Percentiles rank a stretch among this genome's conserved stretches.
Conservation (phyloP, 2,888 invertebrate species). For the Scaptodrosophila latifasciaeformis region DNA sequence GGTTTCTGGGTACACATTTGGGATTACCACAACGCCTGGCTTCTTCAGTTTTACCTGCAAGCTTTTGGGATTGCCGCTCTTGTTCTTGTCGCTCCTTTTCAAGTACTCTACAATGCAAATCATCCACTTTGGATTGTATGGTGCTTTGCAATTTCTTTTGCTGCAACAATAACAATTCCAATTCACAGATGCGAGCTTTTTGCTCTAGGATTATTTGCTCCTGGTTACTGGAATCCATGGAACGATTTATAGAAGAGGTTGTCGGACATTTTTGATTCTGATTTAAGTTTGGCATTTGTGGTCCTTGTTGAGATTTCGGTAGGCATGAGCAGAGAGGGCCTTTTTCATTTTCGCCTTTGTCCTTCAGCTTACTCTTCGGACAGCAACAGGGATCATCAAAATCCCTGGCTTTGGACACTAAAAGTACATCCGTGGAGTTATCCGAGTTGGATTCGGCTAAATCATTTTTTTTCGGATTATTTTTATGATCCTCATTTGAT, state of each 20-base stretch:
- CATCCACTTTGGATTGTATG: conserved; percentile 41
- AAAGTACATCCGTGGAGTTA: conserved; percentile 28
- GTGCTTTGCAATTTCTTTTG: conserved; percentile 34
- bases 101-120: conserved; percentile 21
- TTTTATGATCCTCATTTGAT: too few relatives aligned
- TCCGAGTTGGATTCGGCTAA: not conserved
- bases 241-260: too few relatives aligned
- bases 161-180: conserved; percentile 32
- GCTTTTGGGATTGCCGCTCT: too few relatives aligned
- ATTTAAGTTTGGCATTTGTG: too few relatives aligned
- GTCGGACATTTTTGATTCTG: too few relatives aligned
- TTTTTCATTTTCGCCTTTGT: not conserved
- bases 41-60: not conserved
- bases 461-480: not conserved
- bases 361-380: not conserved
- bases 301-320: not conserved
- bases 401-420: conserved; percentile 9
- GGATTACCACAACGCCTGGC: not conserved
- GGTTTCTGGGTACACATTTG: not conserved
- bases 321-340: not conserved
- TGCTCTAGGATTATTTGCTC: conserved; percentile 16
- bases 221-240: too few relatives aligned
- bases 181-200: conserved; percentile 28
- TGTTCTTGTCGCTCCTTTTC: too few relatives aligned
- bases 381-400: not conserved